Evolutionary conservation across 2,888 invertebrate species (phyloP).

Genomic region (Lasius fuliginosus): DNA sequence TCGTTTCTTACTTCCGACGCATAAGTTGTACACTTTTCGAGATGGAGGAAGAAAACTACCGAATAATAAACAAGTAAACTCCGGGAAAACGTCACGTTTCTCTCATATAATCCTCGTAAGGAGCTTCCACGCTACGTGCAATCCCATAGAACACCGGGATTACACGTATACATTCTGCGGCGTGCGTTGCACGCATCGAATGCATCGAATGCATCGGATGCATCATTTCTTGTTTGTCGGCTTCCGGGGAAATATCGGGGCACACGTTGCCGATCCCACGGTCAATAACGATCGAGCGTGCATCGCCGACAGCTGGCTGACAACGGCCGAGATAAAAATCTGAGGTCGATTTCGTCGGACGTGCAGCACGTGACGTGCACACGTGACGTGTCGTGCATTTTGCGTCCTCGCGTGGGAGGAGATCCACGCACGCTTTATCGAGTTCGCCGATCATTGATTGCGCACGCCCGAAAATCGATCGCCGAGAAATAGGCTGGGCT

Average conservation of each 20-base stretch:
- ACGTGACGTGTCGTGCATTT: slow-evolving; percentile 49
- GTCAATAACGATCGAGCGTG: slow-evolving; percentile 37
- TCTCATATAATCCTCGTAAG: background rate
- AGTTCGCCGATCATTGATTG: slow-evolving; percentile 64
- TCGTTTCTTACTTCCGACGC: background rate
- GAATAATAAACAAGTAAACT: background rate
- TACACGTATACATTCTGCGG: slow-evolving; percentile 9
- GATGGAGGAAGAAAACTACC: background rate
- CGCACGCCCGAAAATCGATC: slow-evolving; percentile 61
- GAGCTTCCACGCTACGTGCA: slow-evolving; percentile 18
- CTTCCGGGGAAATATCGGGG: slow-evolving; percentile 7
- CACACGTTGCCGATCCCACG: slow-evolving; percentile 41
- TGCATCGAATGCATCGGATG: background rate
- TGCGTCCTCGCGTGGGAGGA: background rate
- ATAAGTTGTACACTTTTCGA: background rate
- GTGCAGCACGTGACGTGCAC: too few relatives aligned
- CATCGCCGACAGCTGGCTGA: slow-evolving; percentile 35
- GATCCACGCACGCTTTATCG: slow-evolving; percentile 49
- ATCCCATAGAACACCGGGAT: slow-evolving; percentile 13
- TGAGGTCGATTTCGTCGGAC: slow-evolving; percentile 14
- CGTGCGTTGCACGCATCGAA: background rate
- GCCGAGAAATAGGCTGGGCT: background rate
- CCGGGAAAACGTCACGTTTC: slow-evolving; percentile 17
- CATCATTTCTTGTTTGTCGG: slow-evolving; percentile 6
- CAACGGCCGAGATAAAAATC: slow-evolving; percentile 44